phyloP scores from a whole-genome alignment of 2,797 vertebrate genomes.

The Hydrophis major region DNA sequence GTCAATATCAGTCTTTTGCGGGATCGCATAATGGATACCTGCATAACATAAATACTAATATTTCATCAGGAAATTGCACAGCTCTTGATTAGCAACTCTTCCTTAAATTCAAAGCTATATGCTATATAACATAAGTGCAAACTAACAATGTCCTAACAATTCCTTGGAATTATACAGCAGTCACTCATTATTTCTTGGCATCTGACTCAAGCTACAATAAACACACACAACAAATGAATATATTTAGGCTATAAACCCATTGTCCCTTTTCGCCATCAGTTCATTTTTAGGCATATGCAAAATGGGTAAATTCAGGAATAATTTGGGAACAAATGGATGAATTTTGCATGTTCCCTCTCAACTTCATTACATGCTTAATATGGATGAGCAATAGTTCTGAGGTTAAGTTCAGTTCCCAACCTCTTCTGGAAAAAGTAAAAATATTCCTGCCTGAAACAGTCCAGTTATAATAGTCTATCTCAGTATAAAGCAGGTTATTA shows the following conservation, averaged over 20 bases:
- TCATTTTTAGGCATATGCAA: background rate
- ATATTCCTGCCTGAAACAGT: background rate
- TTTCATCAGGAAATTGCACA: background rate
- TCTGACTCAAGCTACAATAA: background rate
- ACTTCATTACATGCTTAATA: background rate
- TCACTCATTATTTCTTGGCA: background rate
- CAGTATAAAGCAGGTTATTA: background rate
- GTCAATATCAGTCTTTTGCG: background rate
- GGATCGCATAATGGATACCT: background rate
- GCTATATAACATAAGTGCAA: background rate
- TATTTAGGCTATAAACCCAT: background rate
- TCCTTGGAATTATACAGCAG: background rate
- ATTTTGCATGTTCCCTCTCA: background rate
- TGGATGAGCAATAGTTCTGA: background rate
- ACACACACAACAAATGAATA: background rate
- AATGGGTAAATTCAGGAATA: background rate
- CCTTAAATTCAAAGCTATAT: background rate
- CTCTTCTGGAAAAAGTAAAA: background rate
- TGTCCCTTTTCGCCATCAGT: background rate
- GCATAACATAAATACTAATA: background rate
- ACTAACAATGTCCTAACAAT: background rate
- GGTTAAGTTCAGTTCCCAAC: background rate
- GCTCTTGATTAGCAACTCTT: background rate
- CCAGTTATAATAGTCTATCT: background rate
- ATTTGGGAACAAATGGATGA: background rate